phyloP scores from a whole-genome alignment of 2,888 invertebrate genomes.

The Pandemis heparana region DNA sequence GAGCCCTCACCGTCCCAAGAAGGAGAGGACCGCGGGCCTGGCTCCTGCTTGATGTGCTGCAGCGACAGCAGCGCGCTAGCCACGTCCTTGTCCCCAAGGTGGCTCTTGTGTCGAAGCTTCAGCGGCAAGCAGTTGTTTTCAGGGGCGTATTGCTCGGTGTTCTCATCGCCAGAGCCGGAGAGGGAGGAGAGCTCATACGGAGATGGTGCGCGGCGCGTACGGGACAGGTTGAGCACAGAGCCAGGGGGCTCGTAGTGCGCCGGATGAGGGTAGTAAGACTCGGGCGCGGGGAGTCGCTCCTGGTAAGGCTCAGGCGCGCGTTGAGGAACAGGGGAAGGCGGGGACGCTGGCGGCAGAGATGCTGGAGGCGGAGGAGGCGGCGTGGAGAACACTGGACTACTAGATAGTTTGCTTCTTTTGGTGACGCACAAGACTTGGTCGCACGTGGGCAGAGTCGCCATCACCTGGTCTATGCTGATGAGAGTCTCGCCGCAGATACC shows the following conservation, averaged over 20 bases:
- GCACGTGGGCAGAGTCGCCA: conserved; percentile 93
- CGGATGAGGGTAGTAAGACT: conserved; percentile 81
- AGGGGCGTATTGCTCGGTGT: conserved; percentile 84
- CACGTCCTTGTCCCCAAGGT: conserved; percentile 95
- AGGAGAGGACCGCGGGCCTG: conserved; percentile 91
- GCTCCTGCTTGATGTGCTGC: conserved; percentile 95
- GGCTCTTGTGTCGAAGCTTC: conserved; percentile 96
- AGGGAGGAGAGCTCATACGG: conserved; percentile 94
- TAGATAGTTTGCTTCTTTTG: conserved; percentile 87
- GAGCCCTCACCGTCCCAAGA: conserved; percentile 96
- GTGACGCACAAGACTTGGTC: conserved; percentile 94
- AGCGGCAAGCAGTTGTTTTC: conserved; percentile 93
- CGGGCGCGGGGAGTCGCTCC: conserved; percentile 78
- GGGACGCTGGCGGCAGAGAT: conserved; percentile 79
- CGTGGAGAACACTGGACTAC: conserved; percentile 84
- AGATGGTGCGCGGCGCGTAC: conserved; percentile 88
- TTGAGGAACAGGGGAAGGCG: conserved; percentile 83
- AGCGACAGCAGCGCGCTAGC: conserved; percentile 93
- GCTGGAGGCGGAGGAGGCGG: conserved; percentile 80
- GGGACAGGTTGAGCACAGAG: conserved; percentile 90
- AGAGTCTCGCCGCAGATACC: conserved; percentile 95
- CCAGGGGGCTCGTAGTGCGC: conserved; percentile 87
- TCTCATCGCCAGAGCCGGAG: conserved; percentile 86
- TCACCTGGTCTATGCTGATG: conserved; percentile 95
- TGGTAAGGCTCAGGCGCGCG: conserved; percentile 83